These are phyloP conservation scores for Pseudachorutes palmiensis DNA, from an alignment of 1,140 invertebrate species.

Conservation along the genomic window DNA sequence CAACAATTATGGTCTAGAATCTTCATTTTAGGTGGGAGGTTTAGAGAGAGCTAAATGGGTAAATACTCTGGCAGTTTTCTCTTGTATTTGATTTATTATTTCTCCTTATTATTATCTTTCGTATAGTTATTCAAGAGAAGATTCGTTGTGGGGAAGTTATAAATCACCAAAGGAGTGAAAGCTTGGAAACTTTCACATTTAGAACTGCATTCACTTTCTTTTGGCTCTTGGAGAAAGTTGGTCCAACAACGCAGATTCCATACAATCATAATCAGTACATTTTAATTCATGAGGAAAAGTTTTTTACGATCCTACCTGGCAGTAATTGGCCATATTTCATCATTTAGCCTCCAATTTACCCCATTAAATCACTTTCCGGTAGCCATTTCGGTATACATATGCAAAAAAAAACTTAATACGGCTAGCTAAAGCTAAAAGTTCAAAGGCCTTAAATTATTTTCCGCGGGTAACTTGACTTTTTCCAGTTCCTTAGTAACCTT, in stretches of 20 bases:
- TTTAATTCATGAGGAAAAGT: slow-evolving; percentile 8
- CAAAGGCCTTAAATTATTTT: not conserved
- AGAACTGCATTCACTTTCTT: not conserved
- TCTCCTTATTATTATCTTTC: slow-evolving; percentile 37
- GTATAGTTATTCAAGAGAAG: slow-evolving; percentile 22
- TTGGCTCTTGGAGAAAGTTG: not conserved
- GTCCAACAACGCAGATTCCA: slow-evolving; percentile 1
- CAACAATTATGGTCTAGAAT: no score
- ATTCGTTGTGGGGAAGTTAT: slow-evolving; percentile 23
- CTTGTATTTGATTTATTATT: slow-evolving; percentile 35
- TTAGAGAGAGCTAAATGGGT: slow-evolving; percentile 22
- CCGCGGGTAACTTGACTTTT: not conserved
- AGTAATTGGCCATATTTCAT: slow-evolving; percentile 4
- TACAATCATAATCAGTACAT: slow-evolving; percentile 2
- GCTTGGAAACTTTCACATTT: not conserved
- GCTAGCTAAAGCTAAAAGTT: no score
- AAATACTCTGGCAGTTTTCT: slow-evolving; percentile 23
- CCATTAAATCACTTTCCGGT: not conserved
- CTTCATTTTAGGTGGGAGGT: no score
- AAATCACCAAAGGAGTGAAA: slow-evolving; percentile 27
- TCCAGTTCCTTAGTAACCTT: not conserved
- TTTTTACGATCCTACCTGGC: slow-evolving; percentile 9
- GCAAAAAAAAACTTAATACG: no score
- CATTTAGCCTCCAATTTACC: not conserved
- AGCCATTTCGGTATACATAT: not conserved